Conservation (phyloP, 2,113 vertebrate species). For the Motacilla tschutschensis region DNA sequence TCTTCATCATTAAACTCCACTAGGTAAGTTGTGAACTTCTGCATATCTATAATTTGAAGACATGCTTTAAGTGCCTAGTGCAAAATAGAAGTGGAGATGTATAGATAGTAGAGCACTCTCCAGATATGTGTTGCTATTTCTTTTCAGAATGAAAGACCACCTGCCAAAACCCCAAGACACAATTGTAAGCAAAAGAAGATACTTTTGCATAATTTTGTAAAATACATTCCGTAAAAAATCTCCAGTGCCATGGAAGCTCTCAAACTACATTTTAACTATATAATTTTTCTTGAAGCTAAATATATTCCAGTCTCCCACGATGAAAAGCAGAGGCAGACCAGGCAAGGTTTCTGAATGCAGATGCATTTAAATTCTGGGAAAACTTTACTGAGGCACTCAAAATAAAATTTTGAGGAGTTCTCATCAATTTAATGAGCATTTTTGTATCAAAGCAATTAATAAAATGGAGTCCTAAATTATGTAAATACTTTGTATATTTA, state of each 20-base stretch:
- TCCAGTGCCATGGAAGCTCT: neutral
- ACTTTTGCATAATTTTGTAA: neutral
- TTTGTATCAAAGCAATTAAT: neutral
- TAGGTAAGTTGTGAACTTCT: neutral
- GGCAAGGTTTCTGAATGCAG: neutral
- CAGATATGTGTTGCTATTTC: neutral
- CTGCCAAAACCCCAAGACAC: neutral
- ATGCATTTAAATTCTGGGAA: neutral
- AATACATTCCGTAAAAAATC: neutral
- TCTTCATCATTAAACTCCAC: neutral
- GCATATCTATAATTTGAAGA: neutral
- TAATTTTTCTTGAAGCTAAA: neutral
- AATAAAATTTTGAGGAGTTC: neutral
- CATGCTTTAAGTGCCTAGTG: neutral
- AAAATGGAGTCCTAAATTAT: neutral
- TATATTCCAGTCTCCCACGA: neutral
- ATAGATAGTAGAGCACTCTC: neutral
- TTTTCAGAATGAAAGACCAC: neutral
- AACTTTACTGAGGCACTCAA: neutral
- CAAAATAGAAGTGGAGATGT: neutral
- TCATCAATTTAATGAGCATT: neutral
- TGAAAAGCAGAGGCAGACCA: neutral
- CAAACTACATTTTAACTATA: neutral
- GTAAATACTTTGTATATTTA: neutral
- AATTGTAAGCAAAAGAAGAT: neutral